These are phyloP conservation scores for Lycaon pictus DNA, from an alignment of 2,113 vertebrate genomes.

Conservation along the genomic window DNA sequence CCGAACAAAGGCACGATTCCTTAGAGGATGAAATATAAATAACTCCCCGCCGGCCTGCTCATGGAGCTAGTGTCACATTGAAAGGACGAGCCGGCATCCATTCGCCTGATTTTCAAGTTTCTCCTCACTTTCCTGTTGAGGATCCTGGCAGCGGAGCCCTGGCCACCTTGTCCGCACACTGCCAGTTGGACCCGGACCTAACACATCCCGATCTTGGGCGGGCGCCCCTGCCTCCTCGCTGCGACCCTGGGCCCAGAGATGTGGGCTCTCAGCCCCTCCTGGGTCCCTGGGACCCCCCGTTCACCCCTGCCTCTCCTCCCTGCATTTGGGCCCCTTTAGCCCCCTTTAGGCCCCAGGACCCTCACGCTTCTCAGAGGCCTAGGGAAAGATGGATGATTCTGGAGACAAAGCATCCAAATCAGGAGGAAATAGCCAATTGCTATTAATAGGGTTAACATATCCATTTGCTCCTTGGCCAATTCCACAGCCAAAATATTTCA, in stretches of 20 bases:
- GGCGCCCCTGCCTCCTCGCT: background rate
- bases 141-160: background rate
- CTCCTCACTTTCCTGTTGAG: background rate
- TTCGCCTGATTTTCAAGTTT: background rate
- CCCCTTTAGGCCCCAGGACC: background rate
- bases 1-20: background rate
- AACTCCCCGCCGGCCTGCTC: background rate
- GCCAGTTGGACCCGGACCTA: background rate
- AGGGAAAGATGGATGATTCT: background rate
- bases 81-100: accelerated
- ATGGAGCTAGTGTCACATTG: background rate
- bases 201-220: background rate
- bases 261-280: background rate
- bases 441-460: background rate
- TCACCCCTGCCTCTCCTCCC: background rate
- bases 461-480: background rate
- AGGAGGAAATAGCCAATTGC: no score
- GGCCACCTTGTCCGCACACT: background rate
- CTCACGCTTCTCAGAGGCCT: background rate
- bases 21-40: background rate
- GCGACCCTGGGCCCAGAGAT: background rate
- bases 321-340: background rate
- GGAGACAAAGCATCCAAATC: background rate
- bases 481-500: background rate
- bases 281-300: background rate